Evolutionary conservation across 2,797 vertebrate species (phyloP).

Genomic region (Peromyscus aztecus): DNA sequence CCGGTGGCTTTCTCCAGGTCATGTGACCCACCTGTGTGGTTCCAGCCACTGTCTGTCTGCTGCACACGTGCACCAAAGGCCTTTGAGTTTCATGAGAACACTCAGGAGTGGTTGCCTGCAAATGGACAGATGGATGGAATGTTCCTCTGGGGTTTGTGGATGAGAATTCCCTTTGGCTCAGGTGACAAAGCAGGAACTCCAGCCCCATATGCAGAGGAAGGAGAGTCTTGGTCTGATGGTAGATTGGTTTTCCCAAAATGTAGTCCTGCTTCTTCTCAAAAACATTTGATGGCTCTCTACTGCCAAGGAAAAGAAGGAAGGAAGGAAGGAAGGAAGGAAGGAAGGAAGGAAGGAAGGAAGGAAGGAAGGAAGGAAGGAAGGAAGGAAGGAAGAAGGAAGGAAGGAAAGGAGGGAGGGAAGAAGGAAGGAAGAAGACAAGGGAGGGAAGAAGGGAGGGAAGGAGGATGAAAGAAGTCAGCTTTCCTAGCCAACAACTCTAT

Average conservation of each 20-base stretch:
- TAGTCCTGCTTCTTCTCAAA: neutral
- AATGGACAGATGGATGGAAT: neutral
- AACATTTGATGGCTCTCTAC: neutral
- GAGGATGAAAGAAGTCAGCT: neutral
- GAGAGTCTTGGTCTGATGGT: neutral
- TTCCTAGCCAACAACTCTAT: neutral
- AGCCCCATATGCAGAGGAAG: neutral
- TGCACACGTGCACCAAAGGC: neutral
- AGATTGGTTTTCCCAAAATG: neutral
- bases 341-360: neutral
- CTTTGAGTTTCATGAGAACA: neutral
- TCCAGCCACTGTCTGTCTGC: neutral
- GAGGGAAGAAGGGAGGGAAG: neutral
- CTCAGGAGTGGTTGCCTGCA: neutral
- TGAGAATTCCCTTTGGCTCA: neutral
- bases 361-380: neutral
- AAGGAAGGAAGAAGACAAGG: no score
- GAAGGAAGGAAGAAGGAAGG: fast-evolving
- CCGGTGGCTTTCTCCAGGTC: conserved; percentile 20
- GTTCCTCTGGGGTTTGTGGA: neutral
- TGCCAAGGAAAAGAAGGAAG: neutral
- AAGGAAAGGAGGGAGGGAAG: fast-evolving
- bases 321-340: neutral
- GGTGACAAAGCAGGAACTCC: neutral
- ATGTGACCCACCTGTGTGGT: neutral